A percentile compares a stretch with the other conserved stretches of the same genome.
Evolutionary conservation across 2,113 vertebrate species (phyloP).

Genomic region (Myotis yumanensis): DNA sequence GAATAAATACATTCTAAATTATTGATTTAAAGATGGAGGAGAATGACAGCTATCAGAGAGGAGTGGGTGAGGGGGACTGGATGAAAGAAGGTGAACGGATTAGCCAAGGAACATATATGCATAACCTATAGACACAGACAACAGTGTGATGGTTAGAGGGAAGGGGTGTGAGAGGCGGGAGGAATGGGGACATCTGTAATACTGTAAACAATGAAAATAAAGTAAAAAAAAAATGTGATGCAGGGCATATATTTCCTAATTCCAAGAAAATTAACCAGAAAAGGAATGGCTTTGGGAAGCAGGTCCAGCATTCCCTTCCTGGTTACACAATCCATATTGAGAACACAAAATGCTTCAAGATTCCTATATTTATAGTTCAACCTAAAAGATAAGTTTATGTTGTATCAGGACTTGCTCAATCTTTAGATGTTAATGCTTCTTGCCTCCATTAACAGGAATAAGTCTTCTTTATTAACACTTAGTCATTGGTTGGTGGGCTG

Average conservation of each 20-base stretch:
- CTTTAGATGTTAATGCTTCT: not conserved
- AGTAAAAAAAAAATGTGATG: not conserved
- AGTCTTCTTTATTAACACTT: not conserved
- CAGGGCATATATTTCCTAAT: not conserved
- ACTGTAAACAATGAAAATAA: not conserved
- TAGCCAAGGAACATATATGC: not conserved
- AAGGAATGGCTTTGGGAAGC: not conserved
- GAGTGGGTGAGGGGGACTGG: not conserved
- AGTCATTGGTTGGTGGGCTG: not conserved
- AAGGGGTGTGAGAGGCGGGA: not conserved
- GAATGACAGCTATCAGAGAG: not conserved
- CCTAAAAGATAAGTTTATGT: fast-evolving
- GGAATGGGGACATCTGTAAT: not conserved
- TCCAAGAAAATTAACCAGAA: not conserved
- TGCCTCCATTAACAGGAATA: not conserved
- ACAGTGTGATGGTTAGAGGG: not conserved
- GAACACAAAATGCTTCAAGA: not conserved
- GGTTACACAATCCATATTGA: not conserved
- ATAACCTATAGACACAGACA: not conserved
- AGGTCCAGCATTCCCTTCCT: not conserved
- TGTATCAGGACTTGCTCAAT: not conserved
- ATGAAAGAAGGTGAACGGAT: not conserved
- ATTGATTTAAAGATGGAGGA: not conserved
- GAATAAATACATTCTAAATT: not conserved
- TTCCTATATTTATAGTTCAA: too few relatives aligned